Evolutionary conservation across 2,888 invertebrate genomes (phyloP), one percentile per base, ranked within the genome.

Genomic region (Macroteleia sp.): DNA sequence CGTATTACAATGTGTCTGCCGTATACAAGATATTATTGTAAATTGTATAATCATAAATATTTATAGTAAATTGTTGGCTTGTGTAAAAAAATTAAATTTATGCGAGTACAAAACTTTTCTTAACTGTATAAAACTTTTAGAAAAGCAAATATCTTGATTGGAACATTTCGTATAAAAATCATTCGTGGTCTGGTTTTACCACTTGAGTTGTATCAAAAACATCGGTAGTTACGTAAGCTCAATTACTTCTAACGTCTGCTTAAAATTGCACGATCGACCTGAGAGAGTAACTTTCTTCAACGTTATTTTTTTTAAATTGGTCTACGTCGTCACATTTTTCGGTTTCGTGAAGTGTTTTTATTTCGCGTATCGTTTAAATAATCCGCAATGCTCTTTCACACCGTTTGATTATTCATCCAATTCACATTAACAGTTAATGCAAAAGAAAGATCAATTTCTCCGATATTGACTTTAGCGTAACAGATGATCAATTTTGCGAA

Each of bases 201-300:
- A 28, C 16, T 10, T 39, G n/a, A 5, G 10, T 36, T 22, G 16
- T 46, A 46, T 44, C 9, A 22, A 70, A 70, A 34, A 61, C 34
- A 42, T 12, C 4, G 41, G 25, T 17, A 32, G 19, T 64, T 57
- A 34, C 36, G 25, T 20, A 66, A 66, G 30, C 42, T 74, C 34
- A 39, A 69, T 69, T 44, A 69, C 34, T 70, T 16, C 56, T 74
- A 59, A 54, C 19, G 25, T 70, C 46, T 70, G 76, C 59, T 5
- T 75, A 46, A 59, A 76, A 70, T 70, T 70, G 70, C 76, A 76
- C 76, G 50, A 16, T 52, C 64, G 42, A 76, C 64, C 76, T 76
- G 69, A 75, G 67, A 66, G 64, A 69, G 64, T 59, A 50, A 64
- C 28, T 42, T 70, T 57, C 17, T 19, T 19, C 48, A 5, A 41